Percentiles rank a stretch among this genome's conserved stretches.
phyloP scores from a whole-genome alignment of 2,113 vertebrate species.

The Rhinichthys klamathensis region DNA sequence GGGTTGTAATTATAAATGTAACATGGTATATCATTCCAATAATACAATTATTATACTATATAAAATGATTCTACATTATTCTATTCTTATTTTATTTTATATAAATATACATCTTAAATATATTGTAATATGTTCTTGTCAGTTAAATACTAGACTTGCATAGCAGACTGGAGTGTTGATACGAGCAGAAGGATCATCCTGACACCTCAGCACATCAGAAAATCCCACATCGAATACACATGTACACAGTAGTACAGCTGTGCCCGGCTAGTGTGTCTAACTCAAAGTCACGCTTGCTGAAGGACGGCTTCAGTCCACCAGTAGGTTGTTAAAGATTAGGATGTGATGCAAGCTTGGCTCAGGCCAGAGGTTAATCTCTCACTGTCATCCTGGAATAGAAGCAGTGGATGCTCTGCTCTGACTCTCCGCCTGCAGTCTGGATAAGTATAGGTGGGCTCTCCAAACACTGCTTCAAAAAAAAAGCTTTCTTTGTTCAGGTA shows the following conservation, averaged over 20 bases:
- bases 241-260: neutral
- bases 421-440: slow-evolving; percentile 9
- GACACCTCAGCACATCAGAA: neutral
- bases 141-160: neutral
- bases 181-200: neutral
- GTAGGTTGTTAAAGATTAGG: slow-evolving; percentile 70
- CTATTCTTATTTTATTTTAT: no score
- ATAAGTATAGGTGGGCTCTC: neutral
- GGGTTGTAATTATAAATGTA: neutral
- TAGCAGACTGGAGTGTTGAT: neutral
- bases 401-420: slow-evolving; percentile 17
- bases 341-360: slow-evolving; percentile 65
- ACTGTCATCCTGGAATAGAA: slow-evolving; percentile 69
- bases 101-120: no score
- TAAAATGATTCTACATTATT: no score
- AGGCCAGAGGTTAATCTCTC: slow-evolving; percentile 70
- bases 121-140: neutral
- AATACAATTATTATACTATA: neutral
- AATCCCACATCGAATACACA: neutral
- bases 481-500: no score
- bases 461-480: neutral
- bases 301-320: slow-evolving; percentile 10
- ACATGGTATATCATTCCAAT: neutral
- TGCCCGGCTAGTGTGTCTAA: neutral
- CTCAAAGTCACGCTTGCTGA: neutral